Base-by-base conservation (phyloP, 1,140 invertebrate species). In the Idris sp. region DNA sequence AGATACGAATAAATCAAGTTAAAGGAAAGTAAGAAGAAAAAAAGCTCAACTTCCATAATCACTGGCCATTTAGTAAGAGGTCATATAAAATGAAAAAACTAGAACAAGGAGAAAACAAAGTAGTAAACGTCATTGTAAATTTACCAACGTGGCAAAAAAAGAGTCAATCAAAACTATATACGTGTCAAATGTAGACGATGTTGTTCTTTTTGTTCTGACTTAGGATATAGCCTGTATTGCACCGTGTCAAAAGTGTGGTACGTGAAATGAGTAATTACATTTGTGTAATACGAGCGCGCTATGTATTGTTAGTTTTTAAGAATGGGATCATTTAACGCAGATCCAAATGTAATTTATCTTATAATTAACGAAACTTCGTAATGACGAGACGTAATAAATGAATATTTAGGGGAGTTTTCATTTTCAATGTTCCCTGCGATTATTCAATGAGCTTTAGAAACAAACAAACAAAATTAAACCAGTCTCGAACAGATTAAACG, bases 211-310 rank as follows among this genome's bases (percentile, higher is more conserved):
- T 59, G 59, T 73, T 73, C 59, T 67, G 51, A 44, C 43, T 78
- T 79, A 80, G 75, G 26, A 58, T 74, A 74, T 81, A 84, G 80
- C 72, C 69, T 81, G 83, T 85, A 86, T 83, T 82, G 79, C 82
- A 83, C 83, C 68, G 44, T 74, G 65, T 81, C 53, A 68, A 74
- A 65, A 65, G 83, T 81, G 84, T 71, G 80, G 83, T 85, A 87
- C 84, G 84, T 82, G 71, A 86, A 82, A 77, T 53, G 49, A 84
- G 84, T 87, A 85, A 85, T 87, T 87, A 86, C 83, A 80, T 85
- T 86, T 81, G 78, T 81, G 84, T 85, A 84, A 87, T 85, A 38
- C 78, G 36, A 71, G 65, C 62, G 56, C 68, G 44, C 54, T 64
- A 48, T 30, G 65, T 64, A 67, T 51, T 74, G 41, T 72, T 76